Evolutionary conservation across 2,797 vertebrate genomes (phyloP), one percentile per base, ranked within the genome.

Genomic region (Glossophaga mutica): DNA sequence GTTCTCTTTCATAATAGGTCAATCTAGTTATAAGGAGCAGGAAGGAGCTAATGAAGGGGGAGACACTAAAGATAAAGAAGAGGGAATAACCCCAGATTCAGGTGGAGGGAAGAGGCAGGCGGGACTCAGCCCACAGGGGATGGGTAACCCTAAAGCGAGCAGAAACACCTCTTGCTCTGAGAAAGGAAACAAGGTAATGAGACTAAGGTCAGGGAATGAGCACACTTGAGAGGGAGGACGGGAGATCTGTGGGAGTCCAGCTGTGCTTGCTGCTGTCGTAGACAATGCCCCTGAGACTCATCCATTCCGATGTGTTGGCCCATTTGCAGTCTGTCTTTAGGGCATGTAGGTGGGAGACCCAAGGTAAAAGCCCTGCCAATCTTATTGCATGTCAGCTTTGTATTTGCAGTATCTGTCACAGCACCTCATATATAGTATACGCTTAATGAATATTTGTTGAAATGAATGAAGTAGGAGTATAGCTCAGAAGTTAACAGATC

Each of bases 281-380:
- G 1, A 10, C 18, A 11, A 26, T n/a, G 0, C n/a, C 44, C 37
- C 32, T 5, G 37, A n/a, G 10, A n/a, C 16, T 48, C 39, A 26
- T 9, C 29, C 77, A 18, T 26, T 26, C 26, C 32, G 16, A 10
- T 26, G 6, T 3, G 16, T 39, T 24, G 70, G 37, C 5, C 15
- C 18, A 18, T 11, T 46, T 67, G 15, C 9, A 4, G 52, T 37
- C 68, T 29, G 48, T 24, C 42, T 87, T 39, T 12, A 82, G 59
- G 79, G 11, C 70, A 62, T 14, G 11, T 14, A 39, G 37, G 15
- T 34, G 16, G 65, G 77, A 73, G 62, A 55, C 6, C 2, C 86
- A 55, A 46, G 21, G 12, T 29, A 24, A 48, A 82, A 55, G 32
- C 29, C 34, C 3, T 14, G 3, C 68, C 39, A 42, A 7, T 73